A percentile compares a stretch with the other conserved stretches of the same genome.
Conservation (phyloP, 2,113 vertebrate genomes). For the Xyrauchen texanus region DNA sequence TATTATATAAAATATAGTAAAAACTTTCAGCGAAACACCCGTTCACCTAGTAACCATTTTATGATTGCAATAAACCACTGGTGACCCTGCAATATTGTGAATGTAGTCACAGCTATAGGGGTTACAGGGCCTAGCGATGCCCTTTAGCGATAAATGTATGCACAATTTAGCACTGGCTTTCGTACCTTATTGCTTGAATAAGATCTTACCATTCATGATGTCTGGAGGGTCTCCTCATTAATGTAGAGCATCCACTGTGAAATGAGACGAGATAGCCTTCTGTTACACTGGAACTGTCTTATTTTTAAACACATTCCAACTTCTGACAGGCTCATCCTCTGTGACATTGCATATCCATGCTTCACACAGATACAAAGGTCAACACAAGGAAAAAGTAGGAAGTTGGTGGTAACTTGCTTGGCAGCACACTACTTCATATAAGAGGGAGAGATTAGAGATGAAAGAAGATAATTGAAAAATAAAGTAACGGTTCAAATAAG, state of each 20-base stretch:
- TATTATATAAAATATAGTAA: too few species aligned
- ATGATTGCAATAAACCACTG: too few species aligned
- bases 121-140: too few species aligned
- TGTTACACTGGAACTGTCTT: neutral
- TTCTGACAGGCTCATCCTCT: neutral
- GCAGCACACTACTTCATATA: neutral
- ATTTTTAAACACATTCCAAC: neutral
- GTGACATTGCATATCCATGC: neutral
- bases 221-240: neutral
- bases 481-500: neutral
- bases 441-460: neutral
- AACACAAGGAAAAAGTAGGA: neutral
- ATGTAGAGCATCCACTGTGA: neutral
- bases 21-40: too few species aligned
- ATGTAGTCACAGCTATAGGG: too few species aligned
- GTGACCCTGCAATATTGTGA: too few species aligned
- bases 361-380: slow-evolving; percentile 19
- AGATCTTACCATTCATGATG: neutral
- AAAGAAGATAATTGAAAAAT: too few species aligned
- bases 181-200: neutral
- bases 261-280: neutral
- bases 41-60: too few species aligned
- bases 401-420: neutral
- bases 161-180: neutral
- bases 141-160: neutral